Conservation (phyloP, 2,797 vertebrate species). For the Amblyopsis hoosieri region DNA sequence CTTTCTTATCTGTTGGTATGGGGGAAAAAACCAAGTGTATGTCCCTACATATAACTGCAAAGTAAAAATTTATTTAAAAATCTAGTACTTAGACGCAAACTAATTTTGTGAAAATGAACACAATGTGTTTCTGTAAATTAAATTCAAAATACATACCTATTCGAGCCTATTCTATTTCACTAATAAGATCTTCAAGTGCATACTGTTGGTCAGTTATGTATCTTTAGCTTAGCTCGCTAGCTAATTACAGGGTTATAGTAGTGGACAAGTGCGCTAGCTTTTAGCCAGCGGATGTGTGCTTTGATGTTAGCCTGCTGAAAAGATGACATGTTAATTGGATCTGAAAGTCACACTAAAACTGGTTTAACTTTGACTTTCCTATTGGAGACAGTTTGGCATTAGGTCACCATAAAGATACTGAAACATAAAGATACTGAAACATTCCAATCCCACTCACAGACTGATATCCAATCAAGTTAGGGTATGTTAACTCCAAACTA, state of each 20-base stretch:
- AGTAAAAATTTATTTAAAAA: neutral
- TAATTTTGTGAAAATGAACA: too few relatives aligned
- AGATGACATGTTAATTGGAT: slow-evolving; percentile 22
- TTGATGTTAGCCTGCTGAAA: slow-evolving; percentile 47
- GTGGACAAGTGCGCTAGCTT: slow-evolving; percentile 15
- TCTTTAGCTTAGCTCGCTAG: slow-evolving; percentile 48
- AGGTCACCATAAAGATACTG: slow-evolving; percentile 54
- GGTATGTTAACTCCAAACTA: too few relatives aligned
- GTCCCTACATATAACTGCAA: slow-evolving; percentile 5
- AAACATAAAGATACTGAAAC: slow-evolving; percentile 43
- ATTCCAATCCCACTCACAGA: neutral
- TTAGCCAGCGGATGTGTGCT: slow-evolving; percentile 20
- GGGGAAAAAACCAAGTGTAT: slow-evolving; percentile 6
- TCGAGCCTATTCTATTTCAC: too few relatives aligned
- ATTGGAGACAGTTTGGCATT: slow-evolving; percentile 40
- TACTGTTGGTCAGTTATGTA: slow-evolving; percentile 41
- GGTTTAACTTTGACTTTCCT: slow-evolving; percentile 40
- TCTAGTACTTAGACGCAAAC: too few relatives aligned
- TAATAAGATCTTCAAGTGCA: slow-evolving; percentile 4
- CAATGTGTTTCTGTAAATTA: too few relatives aligned
- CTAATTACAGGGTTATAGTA: slow-evolving; percentile 53
- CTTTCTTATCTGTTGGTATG: slow-evolving; percentile 35
- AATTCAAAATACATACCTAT: too few relatives aligned
- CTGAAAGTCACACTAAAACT: slow-evolving; percentile 42
- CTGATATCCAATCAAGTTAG: too few relatives aligned